Percentiles rank a stretch among this genome's conserved stretches.
These are phyloP conservation scores for Epinephelus fuscoguttatus DNA, from an alignment of 2,113 vertebrate species.

Conservation along the genomic window DNA sequence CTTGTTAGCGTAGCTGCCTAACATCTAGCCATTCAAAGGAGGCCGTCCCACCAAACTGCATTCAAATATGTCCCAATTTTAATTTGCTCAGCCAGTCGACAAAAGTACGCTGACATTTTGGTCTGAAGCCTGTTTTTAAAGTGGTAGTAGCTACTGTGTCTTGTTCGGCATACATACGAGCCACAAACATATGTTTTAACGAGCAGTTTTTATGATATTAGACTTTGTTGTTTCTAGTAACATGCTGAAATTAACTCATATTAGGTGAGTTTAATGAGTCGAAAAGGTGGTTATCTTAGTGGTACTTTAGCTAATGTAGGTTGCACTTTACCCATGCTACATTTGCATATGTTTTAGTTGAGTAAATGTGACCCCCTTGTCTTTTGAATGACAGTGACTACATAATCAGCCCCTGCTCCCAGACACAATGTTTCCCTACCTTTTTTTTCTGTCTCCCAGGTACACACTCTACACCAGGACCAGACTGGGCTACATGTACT, in stretches of 20 bases:
- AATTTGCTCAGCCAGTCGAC: neutral
- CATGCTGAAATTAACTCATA: neutral
- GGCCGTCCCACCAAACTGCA: neutral
- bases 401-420: neutral
- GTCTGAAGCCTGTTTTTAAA: neutral
- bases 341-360: neutral
- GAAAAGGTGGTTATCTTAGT: too few relatives aligned
- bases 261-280: neutral
- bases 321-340: too few relatives aligned
- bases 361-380: neutral
- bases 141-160: rapidly evolving
- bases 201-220: neutral
- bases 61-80: neutral
- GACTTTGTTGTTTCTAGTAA: neutral
- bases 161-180: neutral
- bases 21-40: neutral
- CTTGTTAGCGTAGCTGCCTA: slow-evolving; percentile 19
- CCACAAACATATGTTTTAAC: too few relatives aligned
- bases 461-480: slow-evolving; percentile 96
- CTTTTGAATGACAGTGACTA: neutral
- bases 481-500: slow-evolving; percentile 95
- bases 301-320: neutral
- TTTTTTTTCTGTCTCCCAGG: slow-evolving; percentile 74
- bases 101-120: neutral
- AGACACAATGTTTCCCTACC: neutral